Evolutionary conservation across 2,888 invertebrate species (phyloP), one percentile per base, ranked within the genome.

Genomic region (Lathronympha strigana): DNA sequence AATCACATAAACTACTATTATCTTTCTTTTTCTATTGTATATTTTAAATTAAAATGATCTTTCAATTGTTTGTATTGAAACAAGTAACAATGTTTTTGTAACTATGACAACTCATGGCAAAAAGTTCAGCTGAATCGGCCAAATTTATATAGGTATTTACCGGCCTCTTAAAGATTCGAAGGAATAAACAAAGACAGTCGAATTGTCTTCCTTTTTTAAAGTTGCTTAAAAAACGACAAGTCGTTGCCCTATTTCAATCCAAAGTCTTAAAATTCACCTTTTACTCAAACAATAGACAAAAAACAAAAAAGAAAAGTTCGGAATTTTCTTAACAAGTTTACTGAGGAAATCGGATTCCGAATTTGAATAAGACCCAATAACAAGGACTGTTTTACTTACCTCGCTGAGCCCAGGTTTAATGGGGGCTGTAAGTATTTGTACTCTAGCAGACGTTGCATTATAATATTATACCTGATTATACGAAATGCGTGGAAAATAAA

Each of bases 241-340:
- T 43, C 28, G 28, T 43, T 28, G 36, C 21, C 25, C 31, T 60
- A 67, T 62, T 66, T 67, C 55, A 53, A 58, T 64, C 64, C 57
- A n/a, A 54, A 68, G 38, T 28, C 4, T 49, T 25, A 36, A 68
- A 68, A 67, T 68, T 67, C 69, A 68, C 68, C 68, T 69, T 72
- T 72, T 28, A 73, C 76, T 76, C 67, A 68, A 73, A 78, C 80
- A 79, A 79, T 76, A 79, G 78, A 80, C 77, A 76, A 72, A 74
- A 21, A 72, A 71, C 66, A 69, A 71, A 76, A 78, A 76, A 72
- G 74, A 67, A 72, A 86, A 85, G 80, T 86, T 84, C 84, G 84
- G 86, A 83, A 86, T 85, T n/a, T n/a, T 73, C 80, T 81, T 90
- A 90, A 88, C 90, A 90, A 90, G 86, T 84, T 80, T 60, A 81